Conservation (phyloP, 2,797 vertebrate genomes). For the Carduelis carduelis region DNA sequence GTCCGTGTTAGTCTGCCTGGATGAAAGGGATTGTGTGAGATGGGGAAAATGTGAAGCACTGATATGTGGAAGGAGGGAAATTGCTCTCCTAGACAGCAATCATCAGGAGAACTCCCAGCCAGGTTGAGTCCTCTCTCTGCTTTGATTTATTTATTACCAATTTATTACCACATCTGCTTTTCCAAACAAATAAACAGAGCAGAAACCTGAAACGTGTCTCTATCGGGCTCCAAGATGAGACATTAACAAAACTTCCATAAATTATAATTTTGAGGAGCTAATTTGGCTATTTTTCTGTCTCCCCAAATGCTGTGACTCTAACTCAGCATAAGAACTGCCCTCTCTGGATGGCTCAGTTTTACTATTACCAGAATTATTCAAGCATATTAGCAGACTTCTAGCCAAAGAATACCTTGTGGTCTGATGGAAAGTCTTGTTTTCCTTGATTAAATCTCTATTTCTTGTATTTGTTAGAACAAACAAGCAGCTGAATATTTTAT, state of each 20-base stretch:
- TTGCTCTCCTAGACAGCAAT: not conserved
- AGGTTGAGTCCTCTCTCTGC: not conserved
- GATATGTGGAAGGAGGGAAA: not conserved
- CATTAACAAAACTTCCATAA: not conserved
- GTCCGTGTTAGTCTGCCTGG: not conserved
- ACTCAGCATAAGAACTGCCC: not conserved
- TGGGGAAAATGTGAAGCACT: not conserved
- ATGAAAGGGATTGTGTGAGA: not conserved
- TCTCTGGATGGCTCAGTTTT: not conserved
- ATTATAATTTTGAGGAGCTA: not conserved
- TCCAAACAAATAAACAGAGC: not conserved
- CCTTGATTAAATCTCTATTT: constrained; percentile 43
- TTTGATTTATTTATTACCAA: not conserved
- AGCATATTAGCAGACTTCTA: constrained; percentile 26
- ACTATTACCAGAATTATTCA: constrained; percentile 21
- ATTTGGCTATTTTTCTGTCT: constrained; percentile 10
- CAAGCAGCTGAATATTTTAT: constrained; percentile 30
- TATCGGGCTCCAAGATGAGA: not conserved
- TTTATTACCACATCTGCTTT: not conserved
- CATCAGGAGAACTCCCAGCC: not conserved
- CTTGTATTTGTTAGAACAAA: not conserved
- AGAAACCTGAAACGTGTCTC: not conserved
- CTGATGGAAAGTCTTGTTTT: constrained; percentile 28
- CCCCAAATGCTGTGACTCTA: not conserved
- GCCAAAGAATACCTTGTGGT: constrained; percentile 35